Conservation (phyloP, 2,888 invertebrate species). For the Acholoe squamosa region DNA sequence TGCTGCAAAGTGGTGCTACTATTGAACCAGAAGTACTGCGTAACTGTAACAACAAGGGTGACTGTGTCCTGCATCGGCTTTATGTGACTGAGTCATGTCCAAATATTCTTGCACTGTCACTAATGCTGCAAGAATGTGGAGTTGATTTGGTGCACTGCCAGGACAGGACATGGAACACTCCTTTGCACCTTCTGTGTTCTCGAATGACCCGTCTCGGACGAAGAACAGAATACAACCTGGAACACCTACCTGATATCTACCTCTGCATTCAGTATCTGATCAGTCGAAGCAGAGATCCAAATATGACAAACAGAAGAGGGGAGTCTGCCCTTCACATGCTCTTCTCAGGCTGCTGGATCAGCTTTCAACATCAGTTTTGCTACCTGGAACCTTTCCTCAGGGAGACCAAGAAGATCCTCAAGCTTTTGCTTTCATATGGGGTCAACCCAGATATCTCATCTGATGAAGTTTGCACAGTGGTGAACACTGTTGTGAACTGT, state of each 20-base stretch:
- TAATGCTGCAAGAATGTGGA: slow-evolving; percentile 36
- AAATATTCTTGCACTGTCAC: slow-evolving; percentile 16
- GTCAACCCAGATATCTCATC: slow-evolving; percentile 38
- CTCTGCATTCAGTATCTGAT: slow-evolving; percentile 39
- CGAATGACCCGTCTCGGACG: slow-evolving; percentile 23
- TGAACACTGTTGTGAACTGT: slow-evolving; percentile 41
- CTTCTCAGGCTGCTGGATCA: slow-evolving; percentile 30
- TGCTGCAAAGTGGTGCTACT: slow-evolving; percentile 14
- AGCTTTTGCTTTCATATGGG: background rate
- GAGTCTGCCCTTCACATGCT: slow-evolving; percentile 54
- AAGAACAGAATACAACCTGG: slow-evolving; percentile 9
- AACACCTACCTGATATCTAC: slow-evolving; percentile 25
- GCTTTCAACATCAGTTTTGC: background rate
- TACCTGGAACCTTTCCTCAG: slow-evolving; percentile 49
- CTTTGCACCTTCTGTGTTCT: slow-evolving; percentile 45
- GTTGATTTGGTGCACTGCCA: slow-evolving; percentile 17
- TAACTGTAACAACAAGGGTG: slow-evolving; percentile 44
- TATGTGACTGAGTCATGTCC: slow-evolving; percentile 1
- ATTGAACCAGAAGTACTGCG: slow-evolving; percentile 36
- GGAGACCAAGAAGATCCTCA: slow-evolving; percentile 53
- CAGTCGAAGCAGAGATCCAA: slow-evolving; percentile 15
- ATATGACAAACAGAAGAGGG: slow-evolving; percentile 32
- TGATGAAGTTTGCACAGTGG: background rate
- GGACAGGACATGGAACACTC: slow-evolving; percentile 49
- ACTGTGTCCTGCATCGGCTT: slow-evolving; percentile 41